Base-by-base conservation (phyloP, 2,888 invertebrate genomes). In the Polymixis lichenea region DNA sequence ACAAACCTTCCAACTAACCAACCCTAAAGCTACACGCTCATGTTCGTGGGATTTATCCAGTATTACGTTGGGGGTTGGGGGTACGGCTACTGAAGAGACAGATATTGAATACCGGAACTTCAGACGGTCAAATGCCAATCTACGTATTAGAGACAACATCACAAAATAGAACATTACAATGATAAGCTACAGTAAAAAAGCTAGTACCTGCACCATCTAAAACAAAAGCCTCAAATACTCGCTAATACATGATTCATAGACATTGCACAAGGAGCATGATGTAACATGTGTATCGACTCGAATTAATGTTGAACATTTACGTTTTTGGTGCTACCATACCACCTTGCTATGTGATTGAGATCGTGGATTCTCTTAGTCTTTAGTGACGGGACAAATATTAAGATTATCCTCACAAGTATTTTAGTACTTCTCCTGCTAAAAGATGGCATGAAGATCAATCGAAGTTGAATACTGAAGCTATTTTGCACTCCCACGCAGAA, bases 11-110 rank as follows among this genome's bases (percentile, higher is more conserved):
- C 51, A 32, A 77, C 55, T 55, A 71, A 77, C 72, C 73, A 53
- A 78, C 79, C 84, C 70, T 70, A 75, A 70, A 80, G 53, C 25
- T 51, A 32, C 83, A 83, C 83, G 83, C 69, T 62, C 69, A 58
- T 53, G 53, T 69, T 72, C 11, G 25, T 71, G 60, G 55, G 55
- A 61, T 61, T 38, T 51, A 64, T 19, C 46, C 38, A 32, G 9
- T 53, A 38, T 22, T 43, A 60, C 13, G 22, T 53, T 28, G 51
- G 5, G 32, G 9, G 19, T 19, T 11, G 51, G 5, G 32, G 9
- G 19, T 19, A 11, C 19, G 15, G 13, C 22, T n/a, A 77, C 19
- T n/a, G n/a, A n/a, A 3, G 58, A 43, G 46, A 69, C 25, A 17
- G 17, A 22, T 43, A 22, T 25, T 53, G 28, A 53, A 72, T n/a